phyloP scores from a whole-genome alignment of 2,797 vertebrate species.

The Microctenopoma steveboyesi region DNA sequence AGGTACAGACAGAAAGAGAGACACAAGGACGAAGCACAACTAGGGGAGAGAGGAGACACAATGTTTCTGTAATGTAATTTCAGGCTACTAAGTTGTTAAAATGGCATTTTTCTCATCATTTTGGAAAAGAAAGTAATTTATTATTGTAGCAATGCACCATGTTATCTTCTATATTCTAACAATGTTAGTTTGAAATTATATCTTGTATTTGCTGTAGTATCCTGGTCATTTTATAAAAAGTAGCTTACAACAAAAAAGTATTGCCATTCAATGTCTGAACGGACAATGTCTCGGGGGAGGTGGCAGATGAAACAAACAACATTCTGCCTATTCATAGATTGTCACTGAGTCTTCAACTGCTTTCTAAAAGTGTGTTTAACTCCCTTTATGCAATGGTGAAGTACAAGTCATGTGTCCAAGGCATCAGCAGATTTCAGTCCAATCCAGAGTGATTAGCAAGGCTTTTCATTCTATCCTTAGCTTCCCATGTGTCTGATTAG shows the following conservation, averaged over 20 bases:
- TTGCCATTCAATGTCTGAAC: conserved; percentile 2
- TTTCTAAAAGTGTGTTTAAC: conserved; percentile 66
- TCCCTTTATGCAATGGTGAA: conserved; percentile 72
- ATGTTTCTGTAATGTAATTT: too few species aligned
- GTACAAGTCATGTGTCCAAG: conserved; percentile 81
- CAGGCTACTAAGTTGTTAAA: too few species aligned
- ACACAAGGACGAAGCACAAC: too few species aligned
- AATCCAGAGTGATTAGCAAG: conserved; percentile 86
- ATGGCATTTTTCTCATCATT: too few species aligned
- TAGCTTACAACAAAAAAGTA: not conserved
- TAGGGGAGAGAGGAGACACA: too few species aligned
- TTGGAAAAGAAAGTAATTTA: too few species aligned
- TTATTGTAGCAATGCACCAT: not conserved
- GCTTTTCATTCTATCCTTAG: conserved; percentile 94
- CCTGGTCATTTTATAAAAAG: not conserved
- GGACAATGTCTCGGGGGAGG: not conserved
- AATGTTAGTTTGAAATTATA: not conserved
- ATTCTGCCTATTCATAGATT: conserved; percentile 45
- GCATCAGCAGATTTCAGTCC: conserved; percentile 84
- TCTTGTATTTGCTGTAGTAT: not conserved
- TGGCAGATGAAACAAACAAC: not conserved
- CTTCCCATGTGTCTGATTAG: conserved; percentile 84
- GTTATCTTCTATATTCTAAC: not conserved
- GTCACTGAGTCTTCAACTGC: conserved; percentile 28
- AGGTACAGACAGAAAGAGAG: too few species aligned